Base-by-base conservation (phyloP, 2,888 invertebrate genomes). In the Harpalus rufipes region DNA sequence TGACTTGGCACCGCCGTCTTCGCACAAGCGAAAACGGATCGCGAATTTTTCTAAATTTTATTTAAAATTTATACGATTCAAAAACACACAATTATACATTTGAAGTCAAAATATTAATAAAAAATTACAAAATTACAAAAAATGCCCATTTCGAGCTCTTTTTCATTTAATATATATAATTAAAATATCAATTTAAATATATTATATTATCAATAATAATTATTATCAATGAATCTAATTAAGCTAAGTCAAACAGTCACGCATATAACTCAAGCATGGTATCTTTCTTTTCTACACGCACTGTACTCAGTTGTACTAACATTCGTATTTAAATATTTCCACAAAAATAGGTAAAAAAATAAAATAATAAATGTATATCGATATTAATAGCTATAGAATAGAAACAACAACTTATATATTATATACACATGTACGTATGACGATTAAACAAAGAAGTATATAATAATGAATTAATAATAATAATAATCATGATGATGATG, bases 331-430 rank as follows among this genome's bases (percentile, higher is more conserved):
- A 91, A 91, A 91, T 91, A 91, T 91, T 91, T 91, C 89, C 91
- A 91, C 91, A 91, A 91, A 91, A 91, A 91, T 91, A 91, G 90
- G 91, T 91, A 91, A 91, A 91, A 91, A 91, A 91, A 91, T 91
- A 91, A 91, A 91, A 91, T 91, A 91, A 91, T 91, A 90, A 91
- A 90, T 88, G 87, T 89, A 78, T 88, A 88, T 85, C 83, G 82
- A 90, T 90, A 90, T 90, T 90, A 91, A 91, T 90, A 91, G 90
- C 90, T 91, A 91, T 90, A 90, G 82, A 85, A 85, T 86, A 86
- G 85, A 91, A 91, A 91, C 91, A 91, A 91, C 91, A 91, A 91
- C 90, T 90, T 91, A 91, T 91, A 88, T 91, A 91, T 90, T 91
- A 88, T 88, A 88, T 89, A 88, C 87, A 86, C 65, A 85, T 86